phyloP scores from a whole-genome alignment of 1,140 invertebrate species.

The Hyposmocoma kahamanoa region DNA sequence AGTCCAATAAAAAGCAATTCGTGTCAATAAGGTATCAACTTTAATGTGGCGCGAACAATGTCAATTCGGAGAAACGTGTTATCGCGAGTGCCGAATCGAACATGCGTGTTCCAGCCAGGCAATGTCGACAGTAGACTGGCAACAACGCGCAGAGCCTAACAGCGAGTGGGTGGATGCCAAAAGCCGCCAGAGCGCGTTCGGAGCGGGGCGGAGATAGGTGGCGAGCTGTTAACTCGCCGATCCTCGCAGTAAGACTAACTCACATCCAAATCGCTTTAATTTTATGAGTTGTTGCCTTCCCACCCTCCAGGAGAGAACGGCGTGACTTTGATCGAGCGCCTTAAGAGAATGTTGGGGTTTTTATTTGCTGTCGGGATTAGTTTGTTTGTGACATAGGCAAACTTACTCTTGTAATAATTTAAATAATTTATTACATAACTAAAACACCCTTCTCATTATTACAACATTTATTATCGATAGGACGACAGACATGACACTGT shows the following conservation, averaged over 20 bases:
- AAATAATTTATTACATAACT: too few relatives aligned
- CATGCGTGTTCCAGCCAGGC: slow-evolving; percentile 16
- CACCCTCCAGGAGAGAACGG: slow-evolving; percentile 45
- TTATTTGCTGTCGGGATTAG: too few relatives aligned
- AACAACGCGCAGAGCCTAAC: slow-evolving; percentile 10
- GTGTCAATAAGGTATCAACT: slow-evolving; percentile 40
- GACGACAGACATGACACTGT: too few relatives aligned
- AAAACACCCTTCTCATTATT: too few relatives aligned
- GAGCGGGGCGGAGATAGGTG: slow-evolving; percentile 27
- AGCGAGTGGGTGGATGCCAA: slow-evolving; percentile 22
- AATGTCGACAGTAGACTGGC: slow-evolving; percentile 18
- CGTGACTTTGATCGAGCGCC: slow-evolving; percentile 45
- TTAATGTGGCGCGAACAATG: slow-evolving; percentile 50
- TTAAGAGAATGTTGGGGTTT: too few relatives aligned
- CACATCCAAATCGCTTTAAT: slow-evolving; percentile 74
- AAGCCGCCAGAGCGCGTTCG: slow-evolving; percentile 3
- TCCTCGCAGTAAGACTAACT: slow-evolving; percentile 71
- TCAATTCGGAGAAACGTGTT: slow-evolving; percentile 9
- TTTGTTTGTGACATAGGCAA: too few relatives aligned
- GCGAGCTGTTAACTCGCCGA: slow-evolving; percentile 58
- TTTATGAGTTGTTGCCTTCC: slow-evolving; percentile 75
- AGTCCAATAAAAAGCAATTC: slow-evolving; percentile 14
- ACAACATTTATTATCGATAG: too few relatives aligned
- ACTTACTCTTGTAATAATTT: too few relatives aligned
- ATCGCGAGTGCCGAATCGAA: slow-evolving; percentile 5